phyloP scores from a whole-genome alignment of 2,113 vertebrate species.

The Pitta sordida region DNA sequence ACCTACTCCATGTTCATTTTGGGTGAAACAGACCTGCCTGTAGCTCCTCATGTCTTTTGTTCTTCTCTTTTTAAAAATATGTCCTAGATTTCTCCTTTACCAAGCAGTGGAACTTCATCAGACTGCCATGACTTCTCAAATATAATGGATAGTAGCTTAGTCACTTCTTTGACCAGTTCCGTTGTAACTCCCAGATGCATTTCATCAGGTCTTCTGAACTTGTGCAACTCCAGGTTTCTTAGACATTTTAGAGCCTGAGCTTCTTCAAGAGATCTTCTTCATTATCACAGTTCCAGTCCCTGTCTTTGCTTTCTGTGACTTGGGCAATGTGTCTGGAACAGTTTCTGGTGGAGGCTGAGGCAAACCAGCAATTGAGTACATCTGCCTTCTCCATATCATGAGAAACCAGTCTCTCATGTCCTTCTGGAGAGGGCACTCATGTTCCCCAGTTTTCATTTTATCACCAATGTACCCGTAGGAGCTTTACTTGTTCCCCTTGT shows the following conservation, averaged over 20 bases:
- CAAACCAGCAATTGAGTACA: too few species aligned
- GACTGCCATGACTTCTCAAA: neutral
- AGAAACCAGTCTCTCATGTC: neutral
- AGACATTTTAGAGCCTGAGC: neutral
- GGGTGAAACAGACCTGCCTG: neutral
- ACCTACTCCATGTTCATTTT: neutral
- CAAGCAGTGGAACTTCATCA: neutral
- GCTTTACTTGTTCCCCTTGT: neutral
- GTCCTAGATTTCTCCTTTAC: neutral
- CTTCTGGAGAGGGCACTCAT: neutral
- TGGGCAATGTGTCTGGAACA: too few species aligned
- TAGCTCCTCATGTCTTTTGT: neutral
- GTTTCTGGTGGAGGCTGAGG: too few species aligned
- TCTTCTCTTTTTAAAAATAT: neutral
- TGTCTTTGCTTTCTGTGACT: too few species aligned
- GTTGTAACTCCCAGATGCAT: neutral
- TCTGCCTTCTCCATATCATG: too few species aligned
- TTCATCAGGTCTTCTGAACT: neutral
- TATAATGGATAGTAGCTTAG: neutral
- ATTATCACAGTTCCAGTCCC: too few species aligned
- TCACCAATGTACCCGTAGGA: fast-evolving
- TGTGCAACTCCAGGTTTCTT: neutral
- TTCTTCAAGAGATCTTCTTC: neutral
- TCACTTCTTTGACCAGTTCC: neutral
- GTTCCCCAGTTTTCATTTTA: neutral